Evolutionary conservation across 2,113 vertebrate genomes (phyloP), one percentile per base, ranked within the genome.

Genomic region (Beaufortia kweichowensis): DNA sequence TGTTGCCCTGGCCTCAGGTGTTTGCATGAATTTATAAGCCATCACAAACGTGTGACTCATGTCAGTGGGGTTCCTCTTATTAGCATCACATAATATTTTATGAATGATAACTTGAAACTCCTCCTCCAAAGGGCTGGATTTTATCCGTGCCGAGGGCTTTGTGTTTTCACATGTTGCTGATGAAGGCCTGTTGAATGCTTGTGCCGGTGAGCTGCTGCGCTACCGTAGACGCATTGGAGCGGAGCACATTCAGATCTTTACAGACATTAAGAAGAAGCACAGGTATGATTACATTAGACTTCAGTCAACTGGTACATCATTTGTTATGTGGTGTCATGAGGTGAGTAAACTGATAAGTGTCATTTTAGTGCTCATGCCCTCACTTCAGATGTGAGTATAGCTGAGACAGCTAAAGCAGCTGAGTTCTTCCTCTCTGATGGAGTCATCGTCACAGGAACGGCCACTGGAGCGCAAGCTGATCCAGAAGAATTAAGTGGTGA

Each of bases 211-310:
- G 21, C 85, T 96, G 23, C 88, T 96, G 67, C 84, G 94, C 39
- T 95, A 95, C 74, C 92, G 94, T 66, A 94, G 86, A 75, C 88
- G 88, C 61, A 89, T 92, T 0, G 93, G 94, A 81, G 95, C 93
- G 14, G 93, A 95, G 62, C 90, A 90, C 43, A 70, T 96, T 77
- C 93, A 93, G 82, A 90, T 96, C 83, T 95, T 95, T 55, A 93
- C 94, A 0, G 95, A 97, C 79, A 92, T 96, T 82, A 96, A 96
- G 79, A 97, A 96, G 87, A 97, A 96, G 43, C 94, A 95, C 88
- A 95, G 95, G 95, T 96, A 77, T 35, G 33, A 46, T 14, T 35
- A 17, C 1, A 68, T 24, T 65, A 21, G 65, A 14, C 75, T 21
- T 78, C 15, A 46, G 4, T 46, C 15, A 15, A 46, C 4, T 46